phyloP scores from a whole-genome alignment of 2,113 vertebrate genomes.

The Tetrao urogallus region DNA sequence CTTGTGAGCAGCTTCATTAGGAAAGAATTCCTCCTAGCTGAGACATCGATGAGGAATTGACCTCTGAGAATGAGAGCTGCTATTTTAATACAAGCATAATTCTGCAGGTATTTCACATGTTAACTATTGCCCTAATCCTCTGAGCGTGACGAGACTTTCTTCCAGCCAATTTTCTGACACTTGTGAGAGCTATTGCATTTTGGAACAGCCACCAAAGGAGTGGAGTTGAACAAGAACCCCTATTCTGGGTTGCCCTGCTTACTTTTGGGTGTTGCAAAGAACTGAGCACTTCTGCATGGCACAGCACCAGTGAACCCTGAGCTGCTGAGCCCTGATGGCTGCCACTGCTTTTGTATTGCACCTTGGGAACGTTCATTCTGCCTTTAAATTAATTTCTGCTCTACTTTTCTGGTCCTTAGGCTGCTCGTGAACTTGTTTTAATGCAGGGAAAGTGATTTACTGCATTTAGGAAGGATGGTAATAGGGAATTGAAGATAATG shows the following conservation, averaged over 20 bases:
- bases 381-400: neutral
- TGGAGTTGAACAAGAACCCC: neutral
- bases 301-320: neutral
- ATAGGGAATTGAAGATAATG: neutral
- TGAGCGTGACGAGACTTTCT: neutral
- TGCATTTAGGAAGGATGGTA: neutral
- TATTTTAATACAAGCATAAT: neutral
- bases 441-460: neutral
- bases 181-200: conserved; percentile 24
- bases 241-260: neutral
- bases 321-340: neutral
- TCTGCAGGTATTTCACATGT: neutral
- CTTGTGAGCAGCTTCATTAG: conserved; percentile 37
- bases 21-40: conserved; percentile 27
- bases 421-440: neutral
- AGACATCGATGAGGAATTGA: conserved; percentile 58
- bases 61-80: conserved; percentile 30
- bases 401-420: neutral
- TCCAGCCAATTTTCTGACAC: conserved; percentile 53
- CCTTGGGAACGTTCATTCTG: neutral
- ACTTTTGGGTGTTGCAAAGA: neutral
- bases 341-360: neutral
- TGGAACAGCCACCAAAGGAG: conserved; percentile 61
- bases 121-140: neutral
- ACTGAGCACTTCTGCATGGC: neutral